These are phyloP conservation scores for Glomeris maerens DNA, from an alignment of 1,140 invertebrate species.

Conservation along the genomic window DNA sequence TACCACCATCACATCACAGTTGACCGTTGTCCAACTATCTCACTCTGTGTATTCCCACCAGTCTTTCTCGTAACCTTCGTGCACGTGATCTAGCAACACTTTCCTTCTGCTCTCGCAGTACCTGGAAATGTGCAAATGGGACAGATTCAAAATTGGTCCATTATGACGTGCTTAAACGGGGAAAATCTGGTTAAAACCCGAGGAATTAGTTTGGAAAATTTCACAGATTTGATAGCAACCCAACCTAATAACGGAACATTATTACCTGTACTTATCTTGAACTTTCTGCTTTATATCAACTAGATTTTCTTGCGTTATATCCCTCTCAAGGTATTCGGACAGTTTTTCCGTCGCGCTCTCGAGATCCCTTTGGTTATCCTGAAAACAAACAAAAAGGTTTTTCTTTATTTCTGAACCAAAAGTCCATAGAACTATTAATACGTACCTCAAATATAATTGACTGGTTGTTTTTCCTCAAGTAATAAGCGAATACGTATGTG, in stretches of 20 bases:
- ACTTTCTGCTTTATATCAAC: constrained; percentile 98
- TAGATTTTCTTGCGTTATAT: constrained; percentile 94
- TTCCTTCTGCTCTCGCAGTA: constrained; percentile 93
- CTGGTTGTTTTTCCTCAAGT: constrained; percentile 94
- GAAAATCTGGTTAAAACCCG: neutral
- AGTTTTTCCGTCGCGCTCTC: constrained; percentile 92
- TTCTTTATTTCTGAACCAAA: constrained; percentile 6
- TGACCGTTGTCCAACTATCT: too few relatives aligned
- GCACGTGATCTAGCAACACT: constrained; percentile 87
- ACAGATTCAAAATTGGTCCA: constrained; percentile 20
- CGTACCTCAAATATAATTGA: constrained; percentile 88
- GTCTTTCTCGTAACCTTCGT: constrained; percentile 97
- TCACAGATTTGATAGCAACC: constrained; percentile 2
- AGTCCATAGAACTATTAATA: constrained; percentile 9
- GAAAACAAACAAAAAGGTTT: constrained; percentile 11
- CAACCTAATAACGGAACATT: neutral
- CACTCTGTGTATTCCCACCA: constrained; percentile 75
- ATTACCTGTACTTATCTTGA: constrained; percentile 93
- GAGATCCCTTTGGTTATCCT: constrained; percentile 95
- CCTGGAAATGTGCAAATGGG: constrained; percentile 45
- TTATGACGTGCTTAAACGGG: constrained; percentile 1
- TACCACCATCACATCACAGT: too few relatives aligned
- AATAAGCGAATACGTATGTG: constrained; percentile 98
- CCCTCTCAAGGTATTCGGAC: constrained; percentile 92
- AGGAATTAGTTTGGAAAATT: constrained; percentile 1